Conservation (phyloP, 2,888 invertebrate species). For the Lasioglossum leucozonium region DNA sequence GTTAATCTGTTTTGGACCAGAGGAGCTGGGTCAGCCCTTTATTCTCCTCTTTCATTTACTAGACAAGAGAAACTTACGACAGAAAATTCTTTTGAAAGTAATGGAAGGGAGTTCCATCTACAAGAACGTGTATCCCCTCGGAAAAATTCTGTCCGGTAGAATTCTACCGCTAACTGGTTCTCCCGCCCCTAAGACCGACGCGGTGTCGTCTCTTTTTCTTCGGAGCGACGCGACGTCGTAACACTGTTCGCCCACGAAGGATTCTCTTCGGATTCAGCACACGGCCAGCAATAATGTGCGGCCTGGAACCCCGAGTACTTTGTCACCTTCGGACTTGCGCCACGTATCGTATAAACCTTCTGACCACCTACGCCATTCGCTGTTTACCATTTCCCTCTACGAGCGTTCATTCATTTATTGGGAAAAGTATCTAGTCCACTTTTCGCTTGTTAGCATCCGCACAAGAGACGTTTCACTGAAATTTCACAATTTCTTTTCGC, state of each 20-base stretch:
- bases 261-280: conserved; percentile 38
- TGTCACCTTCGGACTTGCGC: conserved; percentile 42
- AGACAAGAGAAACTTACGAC: conserved; percentile 11
- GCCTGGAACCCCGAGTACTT: conserved; percentile 38
- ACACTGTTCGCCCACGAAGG: conserved; percentile 24
- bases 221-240: not conserved
- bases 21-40: not conserved
- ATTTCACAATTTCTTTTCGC: too few relatives aligned
- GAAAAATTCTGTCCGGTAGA: conserved; percentile 25
- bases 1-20: not conserved
- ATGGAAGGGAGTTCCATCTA: not conserved
- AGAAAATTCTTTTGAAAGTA: conserved; percentile 11
- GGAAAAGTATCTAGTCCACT: not conserved
- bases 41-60: not conserved
- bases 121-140: not conserved
- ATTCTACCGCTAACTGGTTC: conserved; percentile 3
- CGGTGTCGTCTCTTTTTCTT: not conserved
- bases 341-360: conserved; percentile 43
- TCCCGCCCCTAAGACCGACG: not conserved
- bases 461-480: too few relatives aligned
- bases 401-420: not conserved
- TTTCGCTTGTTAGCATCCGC: not conserved
- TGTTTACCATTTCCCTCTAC: conserved; percentile 39
- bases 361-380: conserved; percentile 19
- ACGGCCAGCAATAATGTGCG: conserved; percentile 40